These are phyloP conservation scores for Spodoptera littoralis DNA, from an alignment of 2,888 invertebrate species.

Conservation along the genomic window DNA sequence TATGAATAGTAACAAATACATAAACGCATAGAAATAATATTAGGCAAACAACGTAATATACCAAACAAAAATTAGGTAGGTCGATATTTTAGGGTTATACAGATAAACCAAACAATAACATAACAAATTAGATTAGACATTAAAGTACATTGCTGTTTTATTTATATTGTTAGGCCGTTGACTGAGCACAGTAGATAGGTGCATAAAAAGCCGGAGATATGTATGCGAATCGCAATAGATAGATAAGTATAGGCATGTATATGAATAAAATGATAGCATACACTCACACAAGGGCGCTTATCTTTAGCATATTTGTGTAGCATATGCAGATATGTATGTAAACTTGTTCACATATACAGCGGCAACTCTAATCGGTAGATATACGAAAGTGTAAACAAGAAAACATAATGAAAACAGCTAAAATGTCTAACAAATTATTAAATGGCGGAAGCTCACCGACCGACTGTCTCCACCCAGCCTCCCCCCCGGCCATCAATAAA, in stretches of 20 bases:
- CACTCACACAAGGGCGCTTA: slow-evolving; percentile 59
- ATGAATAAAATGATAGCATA: slow-evolving; percentile 45
- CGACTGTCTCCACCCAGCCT: slow-evolving; percentile 86
- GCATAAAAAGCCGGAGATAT: slow-evolving; percentile 50
- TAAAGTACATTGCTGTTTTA: slow-evolving; percentile 42
- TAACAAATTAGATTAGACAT: slow-evolving; percentile 35
- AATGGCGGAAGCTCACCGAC: slow-evolving; percentile 85
- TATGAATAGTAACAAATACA: slow-evolving; percentile 27
- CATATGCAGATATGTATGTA: slow-evolving; percentile 49
- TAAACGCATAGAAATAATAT: slow-evolving; percentile 29
- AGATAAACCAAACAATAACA: slow-evolving; percentile 43
- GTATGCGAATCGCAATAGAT: slow-evolving; percentile 45
- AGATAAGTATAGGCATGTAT: slow-evolving; percentile 32
- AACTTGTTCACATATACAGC: slow-evolving; percentile 45
- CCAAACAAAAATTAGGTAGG: slow-evolving; percentile 25
- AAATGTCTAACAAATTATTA: slow-evolving; percentile 74
- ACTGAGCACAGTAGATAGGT: slow-evolving; percentile 55
- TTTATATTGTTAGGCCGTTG: slow-evolving; percentile 58
- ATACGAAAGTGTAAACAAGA: slow-evolving; percentile 74
- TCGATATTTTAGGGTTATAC: slow-evolving; percentile 15
- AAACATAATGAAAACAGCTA: slow-evolving; percentile 66
- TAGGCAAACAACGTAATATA: slow-evolving; percentile 20
- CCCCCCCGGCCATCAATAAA: slow-evolving; percentile 88
- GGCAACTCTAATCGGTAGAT: slow-evolving; percentile 61
- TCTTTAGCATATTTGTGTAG: slow-evolving; percentile 60